Evolutionary conservation across 2,888 invertebrate genomes (phyloP).

Genomic region (Rhaphigaster nebulosa): DNA sequence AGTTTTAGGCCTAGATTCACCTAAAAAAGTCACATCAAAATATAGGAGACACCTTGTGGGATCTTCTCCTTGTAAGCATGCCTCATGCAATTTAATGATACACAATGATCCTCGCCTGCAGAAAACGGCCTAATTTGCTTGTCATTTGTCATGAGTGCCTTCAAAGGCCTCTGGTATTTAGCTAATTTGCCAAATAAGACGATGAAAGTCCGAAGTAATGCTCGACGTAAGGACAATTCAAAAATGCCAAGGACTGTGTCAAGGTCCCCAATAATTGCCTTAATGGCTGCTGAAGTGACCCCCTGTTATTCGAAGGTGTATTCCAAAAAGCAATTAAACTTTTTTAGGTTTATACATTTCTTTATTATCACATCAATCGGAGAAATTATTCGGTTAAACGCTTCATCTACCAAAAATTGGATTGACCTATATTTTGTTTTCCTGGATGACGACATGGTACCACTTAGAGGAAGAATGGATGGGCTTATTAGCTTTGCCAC

Average conservation of each 20-base stretch:
- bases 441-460: too few relatives aligned
- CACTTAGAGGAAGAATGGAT: too few relatives aligned
- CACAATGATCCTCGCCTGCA: not conserved
- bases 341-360: not conserved
- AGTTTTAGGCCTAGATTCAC: too few relatives aligned
- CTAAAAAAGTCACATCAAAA: too few relatives aligned
- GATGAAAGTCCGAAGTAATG: not conserved
- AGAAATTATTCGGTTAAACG: too few relatives aligned
- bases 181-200: slow-evolving; percentile 3
- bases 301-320: not conserved
- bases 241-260: not conserved
- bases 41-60: too few relatives aligned
- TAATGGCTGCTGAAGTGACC: not conserved
- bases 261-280: not conserved
- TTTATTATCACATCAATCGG: too few relatives aligned
- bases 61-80: too few relatives aligned
- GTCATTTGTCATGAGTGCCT: not conserved
- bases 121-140: not conserved
- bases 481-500: too few relatives aligned
- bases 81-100: not conserved
- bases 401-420: not conserved
- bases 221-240: not conserved
- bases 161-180: not conserved
- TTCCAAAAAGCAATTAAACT: not conserved
- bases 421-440: not conserved